A percentile compares a stretch with the other conserved stretches of the same genome.
Evolutionary conservation across 2,113 vertebrate genomes (phyloP).

Genomic region (Malurus alboscapulatus): DNA sequence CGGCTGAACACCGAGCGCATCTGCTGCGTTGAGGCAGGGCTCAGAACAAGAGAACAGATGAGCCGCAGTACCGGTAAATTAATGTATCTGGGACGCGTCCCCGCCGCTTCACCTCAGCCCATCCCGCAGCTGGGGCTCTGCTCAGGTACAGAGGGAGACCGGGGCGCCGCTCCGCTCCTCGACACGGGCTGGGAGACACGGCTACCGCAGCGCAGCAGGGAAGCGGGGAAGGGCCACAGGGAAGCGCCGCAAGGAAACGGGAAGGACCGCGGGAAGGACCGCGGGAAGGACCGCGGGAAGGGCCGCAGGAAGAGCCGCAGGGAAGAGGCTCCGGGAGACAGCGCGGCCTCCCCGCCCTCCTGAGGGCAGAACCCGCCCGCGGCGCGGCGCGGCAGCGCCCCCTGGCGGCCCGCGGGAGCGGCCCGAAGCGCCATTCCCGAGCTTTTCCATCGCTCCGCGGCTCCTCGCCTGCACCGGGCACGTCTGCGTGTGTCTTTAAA

Average conservation of each 20-base stretch:
- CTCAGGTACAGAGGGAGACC: fast-evolving
- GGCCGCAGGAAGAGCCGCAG: background rate
- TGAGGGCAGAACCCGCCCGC: background rate
- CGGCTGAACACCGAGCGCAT: background rate
- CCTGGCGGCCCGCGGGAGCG: background rate
- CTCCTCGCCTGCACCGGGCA: background rate
- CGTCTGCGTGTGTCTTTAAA: background rate
- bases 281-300: background rate
- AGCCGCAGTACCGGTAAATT: background rate
- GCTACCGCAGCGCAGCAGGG: no score
- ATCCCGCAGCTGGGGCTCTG: background rate
- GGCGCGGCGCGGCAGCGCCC: background rate
- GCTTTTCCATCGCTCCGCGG: fast-evolving
- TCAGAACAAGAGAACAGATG: background rate
- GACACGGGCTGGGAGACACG: fast-evolving
- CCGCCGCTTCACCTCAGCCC: background rate
- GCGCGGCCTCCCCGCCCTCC: background rate
- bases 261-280: no score
- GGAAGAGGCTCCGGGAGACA: no score
- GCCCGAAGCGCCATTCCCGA: background rate
- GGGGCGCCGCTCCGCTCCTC: background rate
- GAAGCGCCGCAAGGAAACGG: background rate
- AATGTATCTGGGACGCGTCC: background rate
- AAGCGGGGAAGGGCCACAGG: background rate
- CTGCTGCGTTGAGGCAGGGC: background rate